Base-by-base conservation (phyloP, 2,113 vertebrate genomes). In the Tachysurus vachellii region DNA sequence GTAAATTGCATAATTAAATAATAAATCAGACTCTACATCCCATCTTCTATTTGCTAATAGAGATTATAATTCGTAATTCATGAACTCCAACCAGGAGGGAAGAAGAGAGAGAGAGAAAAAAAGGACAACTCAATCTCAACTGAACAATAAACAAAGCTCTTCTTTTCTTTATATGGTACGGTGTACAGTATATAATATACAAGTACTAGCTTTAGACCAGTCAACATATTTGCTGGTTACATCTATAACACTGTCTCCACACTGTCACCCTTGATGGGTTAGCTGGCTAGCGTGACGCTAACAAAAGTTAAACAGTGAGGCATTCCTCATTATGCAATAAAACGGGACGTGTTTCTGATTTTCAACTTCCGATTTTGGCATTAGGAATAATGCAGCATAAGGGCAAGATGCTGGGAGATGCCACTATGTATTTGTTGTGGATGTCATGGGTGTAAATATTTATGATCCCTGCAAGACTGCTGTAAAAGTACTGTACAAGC, bases 381-480 rank as follows among this genome's bases (percentile, higher is more conserved):
- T 2, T 11, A 21, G 70, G 36, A 73, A 44, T 11, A 73, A 44
- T 11, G 5, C 3, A 26, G 73, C 44, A 76, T 50, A 50, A 76
- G 73, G 2, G 4, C 47, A 53, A 16, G 23, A 23, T 53, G n/a
- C 14, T 1, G 14, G 28, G 13, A 36, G 28, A 31, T 68, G 64
- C 28, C n/a, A 26, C 26, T 71, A 42, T 7, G 4, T 75, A 50
- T 47, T 75, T 75, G 11, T 13, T 21, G 28, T 79, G 42, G 71
- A 1, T 91, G 87, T 76, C 91, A 82, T 79, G 88, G 89, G 53
- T 86, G 91, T 93, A 93, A 94, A 93, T 93, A 92, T 93, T 94
- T 91, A 89, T 92, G 93, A 93, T 94, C 94, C 57, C 76, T 87
- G 71, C 85, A 88, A 75, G 71, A 36, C 44, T 73, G n/a, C 73